phyloP scores from a whole-genome alignment of 2,888 invertebrate species.

The Oscheius sp. region DNA sequence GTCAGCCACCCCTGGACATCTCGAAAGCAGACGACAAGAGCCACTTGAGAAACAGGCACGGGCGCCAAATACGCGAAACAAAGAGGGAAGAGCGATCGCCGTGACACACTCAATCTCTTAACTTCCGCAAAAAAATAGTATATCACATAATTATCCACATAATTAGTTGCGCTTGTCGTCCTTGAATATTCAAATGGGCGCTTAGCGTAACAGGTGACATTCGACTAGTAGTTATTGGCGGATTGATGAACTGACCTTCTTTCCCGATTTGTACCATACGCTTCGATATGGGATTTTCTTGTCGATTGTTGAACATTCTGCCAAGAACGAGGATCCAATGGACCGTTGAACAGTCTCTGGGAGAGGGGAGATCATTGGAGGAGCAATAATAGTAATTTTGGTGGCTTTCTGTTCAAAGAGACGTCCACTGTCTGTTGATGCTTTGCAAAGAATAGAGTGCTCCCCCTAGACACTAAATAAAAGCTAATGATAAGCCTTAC shows the following conservation, averaged over 20 bases:
- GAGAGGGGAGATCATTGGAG: constrained; percentile 11
- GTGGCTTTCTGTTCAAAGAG: constrained; percentile 40
- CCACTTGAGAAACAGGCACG: constrained; percentile 28
- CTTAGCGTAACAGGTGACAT: too few species aligned
- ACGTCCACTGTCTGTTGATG: constrained; percentile 49
- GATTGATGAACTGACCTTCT: constrained; percentile 14
- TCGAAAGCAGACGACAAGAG: constrained; percentile 24
- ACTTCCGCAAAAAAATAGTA: too few species aligned
- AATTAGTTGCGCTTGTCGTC: too few species aligned
- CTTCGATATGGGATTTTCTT: background rate
- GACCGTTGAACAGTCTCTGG: background rate
- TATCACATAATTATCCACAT: too few species aligned
- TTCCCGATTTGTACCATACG: constrained; percentile 10
- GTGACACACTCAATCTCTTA: too few species aligned
- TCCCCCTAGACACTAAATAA: constrained; percentile 33
- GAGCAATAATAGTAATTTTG: constrained; percentile 8
- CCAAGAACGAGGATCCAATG: background rate
- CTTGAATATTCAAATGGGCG: too few species aligned
- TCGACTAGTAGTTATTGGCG: too few species aligned
- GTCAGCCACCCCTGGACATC: too few species aligned
- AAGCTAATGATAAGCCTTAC: background rate
- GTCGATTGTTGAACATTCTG: constrained; percentile 7
- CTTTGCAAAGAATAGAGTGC: constrained; percentile 48
- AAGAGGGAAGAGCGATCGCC: too few species aligned
- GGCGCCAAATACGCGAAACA: constrained; percentile 23